Base-by-base conservation (phyloP, 2,888 invertebrate species). In the Apodemia hepburni region DNA sequence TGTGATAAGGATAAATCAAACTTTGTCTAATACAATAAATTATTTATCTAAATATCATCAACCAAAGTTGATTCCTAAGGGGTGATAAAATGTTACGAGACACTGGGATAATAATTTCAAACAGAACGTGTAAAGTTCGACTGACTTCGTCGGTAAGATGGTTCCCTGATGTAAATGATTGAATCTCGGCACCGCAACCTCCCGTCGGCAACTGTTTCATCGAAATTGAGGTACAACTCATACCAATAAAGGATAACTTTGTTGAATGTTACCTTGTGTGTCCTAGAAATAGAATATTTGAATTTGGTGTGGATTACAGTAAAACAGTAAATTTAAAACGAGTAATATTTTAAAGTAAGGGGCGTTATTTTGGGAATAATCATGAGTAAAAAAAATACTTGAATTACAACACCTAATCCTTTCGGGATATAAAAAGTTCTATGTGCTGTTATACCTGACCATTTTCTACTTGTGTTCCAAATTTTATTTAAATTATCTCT, bases 111-210 rank as follows among this genome's bases (percentile, higher is more conserved):
- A 27, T 54, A 54, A 54, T 54, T 54, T 54, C 54, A 12, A 54
- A 27, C 27, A 11, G 15, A 54, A 54, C 27, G 12, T 54, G 12
- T 27, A 54, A 54, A 54, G 51, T 51, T 51, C 22, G 51, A 51
- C 51, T 4, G 51, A 5, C 27, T 54, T 54, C 27, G 22, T 12
- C 6, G 54, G 54, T 27, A 11, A 54, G 27, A 27, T 54, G 27
- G 54, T 54, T 54, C 54, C 54, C 27, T 54, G 54, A 54, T 54
- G 54, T 27, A 54, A 54, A 54, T 27, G 54, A 54, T 54, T 54
- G 54, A 54, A 54, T 54, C 15, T 54, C 54, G 22, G 27, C 22
- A 54, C 54, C 54, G 54, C 15, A 54, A 27, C 54, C 27, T 22
- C 15, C 4, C 54, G 54, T 54, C 15, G 22, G 6, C 54, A 27